Base-by-base conservation (phyloP, 2,888 invertebrate species). In the Rhogogaster chlorosoma region DNA sequence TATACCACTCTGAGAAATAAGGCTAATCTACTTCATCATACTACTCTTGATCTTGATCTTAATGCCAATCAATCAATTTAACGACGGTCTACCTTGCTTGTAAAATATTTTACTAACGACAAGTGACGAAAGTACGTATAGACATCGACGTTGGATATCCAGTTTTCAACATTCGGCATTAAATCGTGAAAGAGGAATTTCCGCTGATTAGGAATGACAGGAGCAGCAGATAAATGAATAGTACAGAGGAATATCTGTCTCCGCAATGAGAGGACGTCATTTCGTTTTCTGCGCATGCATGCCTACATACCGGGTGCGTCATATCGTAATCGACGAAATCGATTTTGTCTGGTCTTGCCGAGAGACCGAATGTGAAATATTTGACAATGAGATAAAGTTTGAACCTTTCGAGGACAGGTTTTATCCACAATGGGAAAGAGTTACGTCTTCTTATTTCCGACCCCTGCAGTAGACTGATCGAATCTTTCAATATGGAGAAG, bases 31-130 rank as follows among this genome's bases (percentile, higher is more conserved):
- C 49, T 77, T 18, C 53, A 77, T 49, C 53, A 29, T 32, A 12
- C 29, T 53, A 6, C 49, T 49, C 18, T 36, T 36, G 15, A 57
- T 77, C 78, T 61, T 18, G 57, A 57, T 32, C 22, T 49, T 61
- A 15, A 78, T 57, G 78, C 61, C 45, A 15, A 61, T 36, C 78
- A 49, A 61, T 78, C 36, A 78, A 78, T 78, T 36, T 57, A 49
- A 45, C 26, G 26, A 38, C 36, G 61, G 49, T 26, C 29, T 38
- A 32, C 7, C 53, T n/a, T 26, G 22, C 38, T 42, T 12, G 42
- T 38, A 9, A 42, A 38, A 42, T 73, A 2, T 26, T 29, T 0
- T 12, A 32, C 29, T 6, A 32, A n/a, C n/a, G n/a, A n/a, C n/a
- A n/a, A 18, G 15, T 67, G 32, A 67, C 7, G 32, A 4, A 32